Evolutionary conservation across 2,797 vertebrate species (phyloP).

Genomic region (Sarcoramphus papa): DNA sequence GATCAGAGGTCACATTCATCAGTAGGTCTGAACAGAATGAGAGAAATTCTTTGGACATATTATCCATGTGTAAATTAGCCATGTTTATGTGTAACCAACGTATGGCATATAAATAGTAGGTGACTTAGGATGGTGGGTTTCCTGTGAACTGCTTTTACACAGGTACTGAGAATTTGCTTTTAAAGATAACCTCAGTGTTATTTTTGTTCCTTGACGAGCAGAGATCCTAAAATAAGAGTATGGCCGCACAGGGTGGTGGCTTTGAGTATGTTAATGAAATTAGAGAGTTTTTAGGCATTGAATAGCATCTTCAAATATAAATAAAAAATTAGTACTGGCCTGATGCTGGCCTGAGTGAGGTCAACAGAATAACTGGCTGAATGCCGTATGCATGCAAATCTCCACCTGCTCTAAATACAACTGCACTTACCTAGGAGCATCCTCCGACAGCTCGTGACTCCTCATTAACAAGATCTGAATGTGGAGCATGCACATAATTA

Average conservation of each 20-base stretch:
- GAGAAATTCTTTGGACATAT: background rate
- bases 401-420: background rate
- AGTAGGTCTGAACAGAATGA: background rate
- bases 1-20: background rate
- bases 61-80: background rate
- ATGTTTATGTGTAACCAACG: background rate
- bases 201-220: background rate
- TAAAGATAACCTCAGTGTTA: background rate
- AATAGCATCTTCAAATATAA: background rate
- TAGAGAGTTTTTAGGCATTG: background rate
- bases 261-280: background rate
- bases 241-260: accelerated
- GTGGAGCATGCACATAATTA: background rate
- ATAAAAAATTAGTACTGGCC: background rate
- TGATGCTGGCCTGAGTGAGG: background rate
- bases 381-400: background rate
- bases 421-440: background rate
- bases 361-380: background rate
- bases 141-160: background rate
- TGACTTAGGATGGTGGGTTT: background rate
- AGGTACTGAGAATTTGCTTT: background rate
- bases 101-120: background rate
- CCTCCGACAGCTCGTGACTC: background rate
- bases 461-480: background rate
- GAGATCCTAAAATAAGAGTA: background rate